Base-by-base conservation (phyloP, 2,797 vertebrate species). In the Schizothorax lantsangensis region DNA sequence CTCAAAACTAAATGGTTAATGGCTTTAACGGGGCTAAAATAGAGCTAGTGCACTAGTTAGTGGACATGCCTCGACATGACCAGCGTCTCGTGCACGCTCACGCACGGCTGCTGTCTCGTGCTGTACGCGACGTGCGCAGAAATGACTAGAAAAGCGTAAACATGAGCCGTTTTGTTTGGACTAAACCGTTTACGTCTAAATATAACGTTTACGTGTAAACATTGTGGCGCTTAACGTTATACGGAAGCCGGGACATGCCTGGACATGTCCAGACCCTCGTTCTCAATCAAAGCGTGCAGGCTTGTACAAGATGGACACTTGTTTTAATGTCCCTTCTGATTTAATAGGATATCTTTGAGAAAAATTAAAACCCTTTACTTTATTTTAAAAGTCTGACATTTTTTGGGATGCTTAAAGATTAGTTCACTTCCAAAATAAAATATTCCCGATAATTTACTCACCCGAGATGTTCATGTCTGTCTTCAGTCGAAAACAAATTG, bases 51-150 rank as follows among this genome's bases (percentile, higher is more conserved):
- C 12, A 2, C 21, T 9, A 38, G 71, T 81, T 23, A 0, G 23
- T 83, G 88, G 79, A 95, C 94, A 95, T 95, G 95, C 89, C 95
- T 90, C 0, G 92, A 92, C 95, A 95, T 94, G 89, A 87, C 90
- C 15, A 19, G 5, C 36, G 38, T 83, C 84, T 17, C 86, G 11
- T 43, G 49, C 77, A 80, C 45, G 4, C 5, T n/a, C 0, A 17
- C 36, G 10, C 49, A 10, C 6, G 3, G 12, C 72, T n/a, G 57
- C 4, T 2, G 19, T n/a, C 21, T 21, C 11, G 4, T 1, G 30
- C 23, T 10, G 9, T n/a, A 2, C n/a, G 17, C 9, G 23, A n/a
- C 5, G 40, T 21, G 54, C 8, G 2, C 47, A 21, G 4, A 80
- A 47, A 38, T 9, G 5, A 49, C 26, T 9, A 43, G 4, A 0